A percentile compares a stretch with the other conserved stretches of the same genome.
These are phyloP conservation scores for Episyrphus balteatus DNA, from an alignment of 1,140 invertebrate genomes.

Conservation along the genomic window DNA sequence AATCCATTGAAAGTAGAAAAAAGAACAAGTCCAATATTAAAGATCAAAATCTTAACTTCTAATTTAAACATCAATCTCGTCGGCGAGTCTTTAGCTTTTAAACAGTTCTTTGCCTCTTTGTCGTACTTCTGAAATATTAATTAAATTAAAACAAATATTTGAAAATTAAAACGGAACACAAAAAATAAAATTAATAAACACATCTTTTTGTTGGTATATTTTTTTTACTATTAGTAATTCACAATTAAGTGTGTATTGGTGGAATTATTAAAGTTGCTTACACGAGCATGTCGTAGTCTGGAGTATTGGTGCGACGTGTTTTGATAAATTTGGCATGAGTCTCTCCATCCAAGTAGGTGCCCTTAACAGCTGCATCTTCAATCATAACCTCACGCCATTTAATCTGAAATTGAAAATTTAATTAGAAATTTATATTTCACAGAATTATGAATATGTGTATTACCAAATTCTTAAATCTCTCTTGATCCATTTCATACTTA, in stretches of 20 bases:
- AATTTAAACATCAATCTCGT: too few species aligned
- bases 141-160: neutral
- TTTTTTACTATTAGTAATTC: too few species aligned
- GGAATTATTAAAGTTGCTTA: conserved; percentile 7
- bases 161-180: too few species aligned
- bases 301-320: conserved; percentile 48
- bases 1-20: too few species aligned
- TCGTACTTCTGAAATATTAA: conserved; percentile 8
- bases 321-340: conserved; percentile 61
- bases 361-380: conserved; percentile 55
- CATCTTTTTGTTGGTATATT: too few species aligned
- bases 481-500: conserved; percentile 28
- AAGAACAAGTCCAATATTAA: too few species aligned
- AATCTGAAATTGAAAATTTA: conserved; percentile 38
- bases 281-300: conserved; percentile 55
- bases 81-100: neutral
- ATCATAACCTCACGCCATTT: conserved; percentile 59
- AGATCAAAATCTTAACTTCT: too few species aligned
- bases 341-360: conserved; percentile 51
- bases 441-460: conserved; percentile 2
- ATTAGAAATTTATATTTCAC: neutral
- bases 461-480: conserved; percentile 31
- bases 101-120: conserved; percentile 9
- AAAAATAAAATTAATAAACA: too few species aligned
- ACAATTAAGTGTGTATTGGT: too few species aligned